Evolutionary conservation across 2,888 invertebrate species (phyloP), one percentile per base, ranked within the genome.

Genomic region (Thera obeliscata): DNA sequence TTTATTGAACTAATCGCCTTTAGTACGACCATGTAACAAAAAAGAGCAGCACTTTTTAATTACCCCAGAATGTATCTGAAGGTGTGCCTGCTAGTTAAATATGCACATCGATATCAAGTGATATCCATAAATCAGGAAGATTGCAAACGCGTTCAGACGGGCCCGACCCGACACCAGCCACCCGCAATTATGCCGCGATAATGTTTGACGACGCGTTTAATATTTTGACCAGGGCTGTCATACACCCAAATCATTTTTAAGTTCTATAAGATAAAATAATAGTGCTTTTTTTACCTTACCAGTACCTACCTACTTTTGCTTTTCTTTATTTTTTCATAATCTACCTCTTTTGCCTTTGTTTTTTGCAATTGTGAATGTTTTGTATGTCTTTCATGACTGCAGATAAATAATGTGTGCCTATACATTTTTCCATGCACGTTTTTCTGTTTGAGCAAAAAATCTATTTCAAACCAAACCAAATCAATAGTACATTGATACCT

Each of bases 121-220:
- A 48, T 48, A 59, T 59, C 6, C 43, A 52, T 56, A 49, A 56
- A 56, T 59, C 22, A 56, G 4, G 43, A 35, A 48, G 43, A 50
- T 22, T 56, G n/a, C 38, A 71, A 12, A 73, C 77, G 80, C 80
- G 69, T 2, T 7, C 71, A 75, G 11, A 73, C 35, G 41, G 35
- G 49, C 71, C 78, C 48, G n/a, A 12, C 60, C 58, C 70, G 22
- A 64, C 56, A 9, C 49, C 67, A 76, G 73, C 79, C 81, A 76
- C 78, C 81, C 75, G 81, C 84, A 87, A 88, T 88, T 86, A 88
- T 82, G 79, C 78, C 78, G 80, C 80, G 88, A 87, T 87, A 88
- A 87, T 88, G 82, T 83, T 81, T 82, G 81, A 85, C 82, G 85
- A 86, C 82, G 85, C 84, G 78, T 83, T 88, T 87, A 85, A 86